Base-by-base conservation (phyloP, 2,113 vertebrate genomes). In the Thryonomys swinderianus region DNA sequence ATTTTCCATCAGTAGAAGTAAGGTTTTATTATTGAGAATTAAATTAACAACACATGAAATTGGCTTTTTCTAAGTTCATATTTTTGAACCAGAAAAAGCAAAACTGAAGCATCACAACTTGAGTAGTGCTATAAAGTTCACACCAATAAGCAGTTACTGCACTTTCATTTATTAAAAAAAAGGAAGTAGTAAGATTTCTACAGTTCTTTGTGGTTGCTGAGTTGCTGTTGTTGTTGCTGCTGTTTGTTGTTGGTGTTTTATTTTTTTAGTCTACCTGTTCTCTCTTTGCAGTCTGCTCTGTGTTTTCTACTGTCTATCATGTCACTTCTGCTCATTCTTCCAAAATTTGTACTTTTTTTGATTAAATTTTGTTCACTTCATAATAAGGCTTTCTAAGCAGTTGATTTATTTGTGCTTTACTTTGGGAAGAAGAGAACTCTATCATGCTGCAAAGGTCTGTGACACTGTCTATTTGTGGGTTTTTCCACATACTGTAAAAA, bases 31-130 rank as follows among this genome's bases (percentile, higher is more conserved):
- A 81, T 98, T 91, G 97, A 97, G 95, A 98, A 98, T 98, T 98
- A 98, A 98, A 98, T 98, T 98, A 98, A 98, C 98, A 98, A 96
- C 98, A 98, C 98, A 98, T 98, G 98, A 98, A 98, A 98, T 98
- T 98, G 97, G 96, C 98, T 98, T 98, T 98, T 98, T 53, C 95
- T 98, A 98, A 98, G 97, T 98, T 98, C 97, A 98, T 98, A 98
- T 98, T 98, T 98, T 79, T 97, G 85, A 94, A 89, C 81, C 40
- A 71, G 17, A 97, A 94, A 8, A 96, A 88, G 4, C 9, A 62
- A 51, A 53, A 9, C 40, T 30, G n/a, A 76, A 97, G 96, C 45
- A 87, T 42, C 88, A 76, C 97, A 97, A 97, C 95, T 69, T 98
- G 97, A 97, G 95, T 96, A 94, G 74, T 97, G 81, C 51, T 97